phyloP scores from a whole-genome alignment of 2,888 invertebrate genomes.

The Coronaproctus castanopsis region DNA sequence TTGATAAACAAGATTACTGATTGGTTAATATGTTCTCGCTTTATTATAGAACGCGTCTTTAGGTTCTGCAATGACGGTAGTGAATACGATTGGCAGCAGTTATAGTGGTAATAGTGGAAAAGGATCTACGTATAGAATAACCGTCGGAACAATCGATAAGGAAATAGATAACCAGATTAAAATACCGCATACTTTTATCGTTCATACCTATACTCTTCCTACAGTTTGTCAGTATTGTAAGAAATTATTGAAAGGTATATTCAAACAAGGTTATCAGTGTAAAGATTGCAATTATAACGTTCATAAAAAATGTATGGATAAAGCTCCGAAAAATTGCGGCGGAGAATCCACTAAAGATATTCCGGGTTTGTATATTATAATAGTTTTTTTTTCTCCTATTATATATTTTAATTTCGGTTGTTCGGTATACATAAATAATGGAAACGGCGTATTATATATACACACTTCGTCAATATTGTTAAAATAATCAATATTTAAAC shows the following conservation, averaged over 20 bases:
- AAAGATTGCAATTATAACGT: constrained; percentile 92
- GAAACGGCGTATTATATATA: too few species aligned
- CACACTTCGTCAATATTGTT: too few species aligned
- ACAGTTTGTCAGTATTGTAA: constrained; percentile 93
- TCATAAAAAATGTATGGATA: constrained; percentile 80
- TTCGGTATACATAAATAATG: too few species aligned
- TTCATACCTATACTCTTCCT: constrained; percentile 90
- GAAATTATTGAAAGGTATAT: constrained; percentile 80
- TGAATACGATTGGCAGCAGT: too few species aligned
- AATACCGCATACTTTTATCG: constrained; percentile 89
- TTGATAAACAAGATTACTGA: too few species aligned
- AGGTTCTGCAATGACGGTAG: too few species aligned
- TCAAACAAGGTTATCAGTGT: constrained; percentile 93
- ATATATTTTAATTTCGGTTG: too few species aligned
- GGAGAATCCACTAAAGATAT: constrained; percentile 37
- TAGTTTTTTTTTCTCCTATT: neutral
- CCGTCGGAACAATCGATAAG: neutral
- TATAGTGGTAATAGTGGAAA: too few species aligned
- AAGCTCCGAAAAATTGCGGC: constrained; percentile 73
- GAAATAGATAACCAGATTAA: constrained; percentile 27
- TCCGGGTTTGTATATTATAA: constrained; percentile 1
- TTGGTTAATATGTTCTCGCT: too few species aligned
- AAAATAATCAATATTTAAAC: too few species aligned
- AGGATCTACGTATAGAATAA: neutral
- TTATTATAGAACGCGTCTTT: too few species aligned